These are phyloP conservation scores for Plestiodon gilberti DNA, from an alignment of 2,113 vertebrate species.

Conservation along the genomic window DNA sequence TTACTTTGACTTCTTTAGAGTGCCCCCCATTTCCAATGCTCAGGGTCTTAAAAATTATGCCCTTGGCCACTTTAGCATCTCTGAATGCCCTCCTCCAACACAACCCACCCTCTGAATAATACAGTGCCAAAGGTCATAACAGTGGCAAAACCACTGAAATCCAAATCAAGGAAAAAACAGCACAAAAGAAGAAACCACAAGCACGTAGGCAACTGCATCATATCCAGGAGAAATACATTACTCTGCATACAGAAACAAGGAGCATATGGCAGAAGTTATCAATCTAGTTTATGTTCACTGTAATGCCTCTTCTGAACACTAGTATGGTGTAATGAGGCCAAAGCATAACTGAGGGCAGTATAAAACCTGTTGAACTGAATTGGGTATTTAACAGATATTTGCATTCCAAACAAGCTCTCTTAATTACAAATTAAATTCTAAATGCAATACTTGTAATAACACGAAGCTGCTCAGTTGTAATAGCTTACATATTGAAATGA, in stretches of 20 bases:
- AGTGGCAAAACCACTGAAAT: conserved; percentile 4
- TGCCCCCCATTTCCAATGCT: neutral
- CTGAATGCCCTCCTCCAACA: neutral
- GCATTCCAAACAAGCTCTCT: conserved; percentile 54
- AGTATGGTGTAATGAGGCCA: conserved; percentile 37
- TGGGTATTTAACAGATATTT: conserved; percentile 39
- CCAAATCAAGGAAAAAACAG: neutral
- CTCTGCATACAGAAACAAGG: conserved; percentile 7
- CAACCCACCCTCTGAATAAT: neutral
- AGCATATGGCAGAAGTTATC: neutral
- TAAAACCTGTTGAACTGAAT: conserved; percentile 32
- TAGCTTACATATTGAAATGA: conserved; percentile 31
- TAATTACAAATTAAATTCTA: conserved; percentile 54
- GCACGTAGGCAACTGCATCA: neutral
- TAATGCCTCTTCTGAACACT: conserved; percentile 26
- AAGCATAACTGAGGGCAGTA: conserved; percentile 34
- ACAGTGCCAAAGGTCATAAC: conserved; percentile 24
- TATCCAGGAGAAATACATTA: neutral
- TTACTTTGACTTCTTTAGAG: neutral
- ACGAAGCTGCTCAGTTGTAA: conserved; percentile 43
- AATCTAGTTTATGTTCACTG: conserved; percentile 39
- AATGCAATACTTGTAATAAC: conserved; percentile 60
- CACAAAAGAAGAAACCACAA: neutral
- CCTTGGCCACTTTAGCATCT: neutral
- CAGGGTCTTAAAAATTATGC: neutral